Percentiles rank a stretch among this genome's conserved stretches.
Evolutionary conservation across 2,797 vertebrate species (phyloP).

Genomic region (Pantherophis vulpinus): DNA sequence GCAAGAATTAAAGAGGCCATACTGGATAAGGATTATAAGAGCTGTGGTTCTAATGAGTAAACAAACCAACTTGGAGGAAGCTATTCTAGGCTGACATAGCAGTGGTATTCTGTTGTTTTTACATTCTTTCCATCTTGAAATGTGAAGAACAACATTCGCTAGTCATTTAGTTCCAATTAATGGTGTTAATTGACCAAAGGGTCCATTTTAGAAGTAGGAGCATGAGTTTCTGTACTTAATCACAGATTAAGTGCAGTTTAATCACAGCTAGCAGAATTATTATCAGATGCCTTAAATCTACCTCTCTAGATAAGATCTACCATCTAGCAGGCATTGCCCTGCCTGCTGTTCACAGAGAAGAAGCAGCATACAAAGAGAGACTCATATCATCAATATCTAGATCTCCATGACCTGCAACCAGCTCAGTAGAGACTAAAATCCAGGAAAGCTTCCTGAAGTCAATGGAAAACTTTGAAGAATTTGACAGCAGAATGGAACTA

Average conservation of each 20-base stretch:
- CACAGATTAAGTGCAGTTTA: not conserved
- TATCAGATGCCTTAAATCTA: not conserved
- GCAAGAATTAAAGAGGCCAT: not conserved
- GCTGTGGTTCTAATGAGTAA: not conserved
- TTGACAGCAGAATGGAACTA: not conserved
- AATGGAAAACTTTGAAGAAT: not conserved
- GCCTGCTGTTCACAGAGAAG: not conserved
- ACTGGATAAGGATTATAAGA: not conserved
- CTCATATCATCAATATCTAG: not conserved
- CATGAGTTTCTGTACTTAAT: not conserved
- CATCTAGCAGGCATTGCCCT: not conserved
- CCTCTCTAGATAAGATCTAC: not conserved
- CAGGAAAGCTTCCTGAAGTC: not conserved
- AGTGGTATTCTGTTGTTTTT: not conserved
- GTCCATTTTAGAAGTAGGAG: not conserved
- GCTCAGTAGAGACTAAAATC: not conserved
- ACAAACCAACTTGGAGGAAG: not conserved
- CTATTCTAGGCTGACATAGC: not conserved
- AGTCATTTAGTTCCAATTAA: not conserved
- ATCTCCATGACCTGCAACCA: not conserved
- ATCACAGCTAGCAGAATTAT: not conserved
- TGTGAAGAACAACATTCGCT: not conserved
- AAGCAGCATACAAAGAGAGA: not conserved
- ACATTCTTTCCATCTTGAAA: not conserved
- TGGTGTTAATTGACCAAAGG: not conserved